Percentiles rank a stretch among this genome's conserved stretches.
phyloP scores from a whole-genome alignment of 2,797 vertebrate genomes.

The Pempheris klunzingeri region DNA sequence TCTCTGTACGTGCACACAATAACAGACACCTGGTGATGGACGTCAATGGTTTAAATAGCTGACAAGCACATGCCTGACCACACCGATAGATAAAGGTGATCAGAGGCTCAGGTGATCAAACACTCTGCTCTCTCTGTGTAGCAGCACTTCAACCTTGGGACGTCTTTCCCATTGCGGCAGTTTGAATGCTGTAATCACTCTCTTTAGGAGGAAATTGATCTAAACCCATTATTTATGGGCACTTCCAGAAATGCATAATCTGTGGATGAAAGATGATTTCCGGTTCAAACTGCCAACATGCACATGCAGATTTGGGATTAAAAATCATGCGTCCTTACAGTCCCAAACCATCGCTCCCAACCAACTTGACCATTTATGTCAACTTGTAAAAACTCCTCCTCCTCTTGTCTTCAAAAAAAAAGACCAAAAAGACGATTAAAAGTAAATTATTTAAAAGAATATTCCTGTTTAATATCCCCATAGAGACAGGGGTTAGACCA shows the following conservation, averaged over 20 bases:
- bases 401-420: not conserved
- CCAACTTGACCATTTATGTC: not conserved
- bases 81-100: not conserved
- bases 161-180: constrained; percentile 48
- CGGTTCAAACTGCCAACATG: not conserved
- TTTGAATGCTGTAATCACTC: not conserved
- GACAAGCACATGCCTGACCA: not conserved
- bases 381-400: not conserved
- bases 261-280: not conserved
- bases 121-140: constrained; percentile 6
- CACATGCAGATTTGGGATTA: constrained; percentile 21
- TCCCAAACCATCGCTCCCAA: not conserved
- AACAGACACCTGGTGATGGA: not conserved
- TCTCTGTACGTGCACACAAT: not conserved
- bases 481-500: not conserved
- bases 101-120: not conserved
- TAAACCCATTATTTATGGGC: not conserved
- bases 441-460: not conserved
- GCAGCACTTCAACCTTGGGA: constrained; percentile 52
- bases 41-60: not conserved
- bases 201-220: not conserved
- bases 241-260: not conserved
- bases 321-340: not conserved
- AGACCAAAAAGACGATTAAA: not conserved
- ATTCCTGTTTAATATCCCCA: not conserved